Evolutionary conservation across 1,140 invertebrate species (phyloP), one percentile per base, ranked within the genome.

Genomic region (Ganaspis sp.): DNA sequence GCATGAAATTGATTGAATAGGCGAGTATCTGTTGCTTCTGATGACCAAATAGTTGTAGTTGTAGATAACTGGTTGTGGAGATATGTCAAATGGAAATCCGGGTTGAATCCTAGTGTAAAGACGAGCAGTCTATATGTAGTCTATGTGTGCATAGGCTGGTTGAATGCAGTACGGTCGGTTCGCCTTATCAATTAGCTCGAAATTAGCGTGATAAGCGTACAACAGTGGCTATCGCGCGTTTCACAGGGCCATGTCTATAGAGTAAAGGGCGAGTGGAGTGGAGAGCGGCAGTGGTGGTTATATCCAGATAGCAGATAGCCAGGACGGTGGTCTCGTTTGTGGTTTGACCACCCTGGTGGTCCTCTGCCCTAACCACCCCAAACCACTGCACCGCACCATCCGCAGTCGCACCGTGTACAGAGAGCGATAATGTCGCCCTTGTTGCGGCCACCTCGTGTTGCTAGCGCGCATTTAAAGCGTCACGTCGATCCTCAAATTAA

Each of bases 341-440:
- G 88, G 90, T 89, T 90, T 91, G 90, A 91, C 90, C 90, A 87
- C 89, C 85, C 83, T 85, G 84, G 82, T 84, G 84, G 84, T 83
- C 73, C 72, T 79, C 80, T 81, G 75, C 85, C 72, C 83, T 74
- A 72, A 79, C 78, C 82, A 72, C 78, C 79, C 75, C 79, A 78
- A 80, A 81, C 81, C 84, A 73, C 54, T 53, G 72, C 70, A 76
- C 82, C 84, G 75, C 77, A 80, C 77, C 79, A 83, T 77, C 77
- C 79, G 79, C 81, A 72, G 82, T 76, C 76, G 76, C 82, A 80
- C 79, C 45, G 79, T 83, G 79, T 80, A 77, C 79, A 77, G 77
- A 80, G 78, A 83, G 80, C 80, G 82, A 81, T 83, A 83, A 83
- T 83, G 78, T 81, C 82, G 82, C 79, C 80, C 80, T 81, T 83